Evolutionary conservation across 2,888 invertebrate species (phyloP), one percentile per base, ranked within the genome.

Genomic region (Megastigmus dorsalis): DNA sequence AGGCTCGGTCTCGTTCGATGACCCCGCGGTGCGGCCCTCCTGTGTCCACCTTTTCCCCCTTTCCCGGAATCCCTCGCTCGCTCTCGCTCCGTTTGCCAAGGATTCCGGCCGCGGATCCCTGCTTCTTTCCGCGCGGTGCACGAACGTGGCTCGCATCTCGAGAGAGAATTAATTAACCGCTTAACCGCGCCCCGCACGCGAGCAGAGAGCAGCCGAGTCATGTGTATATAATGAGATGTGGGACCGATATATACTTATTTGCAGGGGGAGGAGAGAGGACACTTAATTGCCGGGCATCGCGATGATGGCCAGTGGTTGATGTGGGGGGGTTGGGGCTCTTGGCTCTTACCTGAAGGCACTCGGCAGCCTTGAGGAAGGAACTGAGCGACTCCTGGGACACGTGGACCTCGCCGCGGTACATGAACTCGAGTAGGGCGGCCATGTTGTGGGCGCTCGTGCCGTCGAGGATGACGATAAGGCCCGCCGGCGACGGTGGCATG

Each of bases 371-470:
- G 79, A 96, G 92, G 88, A 96, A 96, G 89, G 95, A 95, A 85
- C 95, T 95, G 82, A 96, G 92, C 80, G 95, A 95, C 89, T 96
- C 96, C 89, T 96, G 96, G 83, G 95, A 95, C 84, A 96, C 95
- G 88, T 96, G 96, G 82, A 96, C 96, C 89, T 96, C 96, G 74
- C 96, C 96, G 88, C 96, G 96, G 90, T 96, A 96, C 96, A 96
- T 96, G 89, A 96, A 96, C 89, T 96, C 96, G 80, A 96, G 91
- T 80, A 96, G 91, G 54, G 96, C 95, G 79, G 95, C 94, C 95
- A 96, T 95, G 89, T 96, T 96, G 86, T 94, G 93, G 75, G 96
- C 95, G 81, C 94, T 93, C 81, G 96, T 96, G 79, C 96, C 96
- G 89, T 96, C 96, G 88, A 96, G 90, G 86, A 96, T 95, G 85